Conservation (phyloP, 1,140 invertebrate species). For the Diploscapter pachys region DNA sequence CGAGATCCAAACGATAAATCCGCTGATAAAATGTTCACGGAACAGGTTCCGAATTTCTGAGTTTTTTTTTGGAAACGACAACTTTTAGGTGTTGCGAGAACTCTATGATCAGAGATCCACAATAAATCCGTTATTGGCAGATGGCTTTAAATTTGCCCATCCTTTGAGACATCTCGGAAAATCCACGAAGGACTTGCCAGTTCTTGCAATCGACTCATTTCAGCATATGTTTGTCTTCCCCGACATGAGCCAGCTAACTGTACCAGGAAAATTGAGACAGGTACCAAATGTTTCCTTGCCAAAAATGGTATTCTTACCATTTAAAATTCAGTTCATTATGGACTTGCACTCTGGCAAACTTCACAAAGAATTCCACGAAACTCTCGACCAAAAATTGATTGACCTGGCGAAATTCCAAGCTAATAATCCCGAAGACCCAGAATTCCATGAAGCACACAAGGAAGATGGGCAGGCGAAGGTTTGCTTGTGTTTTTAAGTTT, state of each 20-base stretch:
- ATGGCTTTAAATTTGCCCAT: constrained; percentile 90
- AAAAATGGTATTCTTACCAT: no score
- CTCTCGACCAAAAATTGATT: constrained; percentile 55
- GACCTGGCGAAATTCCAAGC: constrained; percentile 45
- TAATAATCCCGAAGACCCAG: constrained; percentile 21
- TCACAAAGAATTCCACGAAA: constrained; percentile 57
- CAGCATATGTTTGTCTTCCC: constrained; percentile 97
- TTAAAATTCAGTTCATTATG: constrained; percentile 39
- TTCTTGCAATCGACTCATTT: constrained; percentile 98
- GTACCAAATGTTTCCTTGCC: no score
- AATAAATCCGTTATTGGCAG: constrained; percentile 92
- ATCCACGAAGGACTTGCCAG: constrained; percentile 78
- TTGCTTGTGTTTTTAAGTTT: no score
- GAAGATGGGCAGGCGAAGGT: constrained; percentile 40
- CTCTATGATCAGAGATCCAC: constrained; percentile 68
- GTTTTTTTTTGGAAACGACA: constrained; percentile 11
- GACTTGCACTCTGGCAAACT: constrained; percentile 57
- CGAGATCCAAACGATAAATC: constrained; percentile 64
- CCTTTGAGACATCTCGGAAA: constrained; percentile 96
- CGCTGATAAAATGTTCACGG: constrained; percentile 52
- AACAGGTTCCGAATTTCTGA: constrained; percentile 40
- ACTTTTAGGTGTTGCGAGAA: constrained; percentile 47
- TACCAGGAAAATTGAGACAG: constrained; percentile 53
- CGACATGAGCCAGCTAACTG: constrained; percentile 53
- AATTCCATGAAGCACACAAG: constrained; percentile 17